Evolutionary conservation across 2,797 vertebrate genomes (phyloP).

Genomic region (Danio kyathit): DNA sequence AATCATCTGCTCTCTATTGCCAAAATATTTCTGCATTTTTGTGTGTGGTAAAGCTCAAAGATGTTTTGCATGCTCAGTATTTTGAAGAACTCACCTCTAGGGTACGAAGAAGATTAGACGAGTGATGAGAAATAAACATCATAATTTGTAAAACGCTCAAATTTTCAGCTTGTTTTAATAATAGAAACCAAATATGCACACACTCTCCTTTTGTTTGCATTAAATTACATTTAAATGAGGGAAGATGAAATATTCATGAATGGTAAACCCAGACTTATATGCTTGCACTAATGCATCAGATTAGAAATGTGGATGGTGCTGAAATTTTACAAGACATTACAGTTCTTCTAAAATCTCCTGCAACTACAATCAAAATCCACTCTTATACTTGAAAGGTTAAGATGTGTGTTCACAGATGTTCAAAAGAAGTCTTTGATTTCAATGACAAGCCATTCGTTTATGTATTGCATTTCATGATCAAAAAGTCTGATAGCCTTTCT

Average conservation of each 20-base stretch:
- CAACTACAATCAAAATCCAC: not conserved
- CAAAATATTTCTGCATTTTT: constrained; percentile 40
- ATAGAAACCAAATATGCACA: not conserved
- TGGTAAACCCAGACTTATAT: constrained; percentile 28
- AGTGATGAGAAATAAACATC: not conserved
- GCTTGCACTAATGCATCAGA: constrained; percentile 23
- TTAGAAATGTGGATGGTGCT: constrained; percentile 16
- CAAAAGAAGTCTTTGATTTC: not conserved
- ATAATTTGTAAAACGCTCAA: not conserved
- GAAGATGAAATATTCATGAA: constrained; percentile 46
- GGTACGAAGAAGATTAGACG: not conserved
- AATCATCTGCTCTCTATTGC: constrained; percentile 50
- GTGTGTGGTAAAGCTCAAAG: constrained; percentile 36
- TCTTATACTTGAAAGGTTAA: not conserved
- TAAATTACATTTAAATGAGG: constrained; percentile 39
- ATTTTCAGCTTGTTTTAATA: not conserved
- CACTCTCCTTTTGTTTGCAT: constrained; percentile 30
- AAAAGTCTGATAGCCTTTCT: not conserved
- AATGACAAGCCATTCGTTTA: not conserved
- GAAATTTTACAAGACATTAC: not conserved
- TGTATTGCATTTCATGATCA: not conserved
- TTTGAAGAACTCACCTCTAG: constrained; percentile 5
- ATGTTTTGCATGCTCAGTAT: not conserved
- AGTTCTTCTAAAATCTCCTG: not conserved
- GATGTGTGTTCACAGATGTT: constrained; percentile 7